Base-by-base conservation (phyloP, 2,797 vertebrate species). In the Poeciliopsis presidionis region DNA sequence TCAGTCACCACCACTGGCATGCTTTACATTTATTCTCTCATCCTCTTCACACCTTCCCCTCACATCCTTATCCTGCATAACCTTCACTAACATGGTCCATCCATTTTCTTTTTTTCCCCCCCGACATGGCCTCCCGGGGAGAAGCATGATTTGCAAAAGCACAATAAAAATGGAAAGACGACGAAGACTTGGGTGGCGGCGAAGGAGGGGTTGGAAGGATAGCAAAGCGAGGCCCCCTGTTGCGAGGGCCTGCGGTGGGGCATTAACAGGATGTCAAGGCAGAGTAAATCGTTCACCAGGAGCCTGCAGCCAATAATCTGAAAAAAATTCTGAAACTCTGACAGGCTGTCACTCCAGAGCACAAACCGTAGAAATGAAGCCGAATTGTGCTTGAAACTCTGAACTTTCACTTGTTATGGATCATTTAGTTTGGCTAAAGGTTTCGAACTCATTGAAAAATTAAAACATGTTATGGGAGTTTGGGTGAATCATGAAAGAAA, bases 111-210 rank as follows among this genome's bases (percentile, higher is more conserved):
- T 63, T 79, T 79, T 57, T 55, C 76, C 53, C 53, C 71, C 73
- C 53, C 25, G 75, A 39, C 77, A 75, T 43, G 86, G 63, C 82
- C 80, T 89, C 91, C 92, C 74, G 81, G 79, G 5, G 91, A 73
- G 92, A 89, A 79, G 77, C 9, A 22, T 84, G 88, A 94, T 92
- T 92, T 90, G 84, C 88, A 90, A 91, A 88, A 92, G 85, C 75
- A 91, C 86, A 83, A 93, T 93, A 90, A 93, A 94, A 91, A 93
- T 91, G 86, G 89, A 93, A 91, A 92, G 82, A 83, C 22, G 75
- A 76, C 79, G 79, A 72, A 88, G 84, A 83, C 74, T 78, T 25
- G 43, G 82, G 80, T 75, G 80, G 82, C 2, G 28, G 70, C 36
- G 49, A 33, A 61, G 81, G 67, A 51, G 78, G 77, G 83, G 76